Evolutionary conservation across 2,113 vertebrate genomes (phyloP), one percentile per base, ranked within the genome.

Genomic region (Anseranas semipalmata): DNA sequence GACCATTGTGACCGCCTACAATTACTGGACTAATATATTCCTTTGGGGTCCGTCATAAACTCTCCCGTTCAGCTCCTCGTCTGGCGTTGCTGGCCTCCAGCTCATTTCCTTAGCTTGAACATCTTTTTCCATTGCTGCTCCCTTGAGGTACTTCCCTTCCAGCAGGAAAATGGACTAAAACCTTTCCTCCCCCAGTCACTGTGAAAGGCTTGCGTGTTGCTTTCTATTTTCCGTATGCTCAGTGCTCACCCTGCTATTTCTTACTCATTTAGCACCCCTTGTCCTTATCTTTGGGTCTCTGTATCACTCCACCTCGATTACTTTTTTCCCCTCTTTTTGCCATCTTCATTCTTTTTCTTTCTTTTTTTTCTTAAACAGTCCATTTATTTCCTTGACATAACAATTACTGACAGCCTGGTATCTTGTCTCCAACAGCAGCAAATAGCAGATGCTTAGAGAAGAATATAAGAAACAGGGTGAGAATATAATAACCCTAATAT

Each of bases 361-460:
- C 24, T 43, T 71, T 95, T 83, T 83, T 77, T 48, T 33, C 65
- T 81, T 89, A 39, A 91, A 8, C 43, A 81, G 84, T 85, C 93
- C 84, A 43, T 87, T 97, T 94, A 33, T 96, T 96, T 95, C 87
- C 77, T 93, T 95, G 91, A 96, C 91, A 76, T 79, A 91, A 89
- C 91, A 75, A 15, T 87, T 95, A 82, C 93, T 93, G 94, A 95
- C 93, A 93, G 66, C 53, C 89, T 75, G 77, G 80, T 96, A 72
- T 96, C 89, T 77, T 82, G 56, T 72, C 91, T 96, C 96, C 87
- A 89, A 39, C 87, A 68, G 80, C 85, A 93, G 93, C 95, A 95
- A 96, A 96, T 87, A 96, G 84, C 96, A 96, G 96, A 94, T 96
- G 89, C 84, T 96, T 85, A 76, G 93, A 91, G 39, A 95, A 87